phyloP scores from a whole-genome alignment of 2,113 vertebrate genomes.

The Rhipidura dahli region DNA sequence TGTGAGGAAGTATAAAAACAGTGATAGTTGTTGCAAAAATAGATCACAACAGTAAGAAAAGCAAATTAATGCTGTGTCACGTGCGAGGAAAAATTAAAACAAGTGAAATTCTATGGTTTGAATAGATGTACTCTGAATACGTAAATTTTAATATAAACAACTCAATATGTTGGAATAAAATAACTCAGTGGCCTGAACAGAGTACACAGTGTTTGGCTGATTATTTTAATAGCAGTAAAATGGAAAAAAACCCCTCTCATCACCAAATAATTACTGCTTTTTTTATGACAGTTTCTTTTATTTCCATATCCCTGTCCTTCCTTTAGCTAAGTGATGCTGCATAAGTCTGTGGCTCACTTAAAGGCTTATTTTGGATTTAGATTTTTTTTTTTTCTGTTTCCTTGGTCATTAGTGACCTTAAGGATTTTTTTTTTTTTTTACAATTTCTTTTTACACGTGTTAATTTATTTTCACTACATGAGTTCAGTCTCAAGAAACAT shows the following conservation, averaged over 20 bases:
- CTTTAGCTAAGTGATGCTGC: neutral
- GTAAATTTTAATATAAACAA: neutral
- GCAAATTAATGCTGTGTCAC: neutral
- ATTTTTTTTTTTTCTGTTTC: neutral
- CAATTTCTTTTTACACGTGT: neutral
- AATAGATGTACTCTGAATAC: neutral
- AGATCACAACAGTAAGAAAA: constrained; percentile 21
- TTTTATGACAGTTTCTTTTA: neutral
- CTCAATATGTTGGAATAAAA: neutral
- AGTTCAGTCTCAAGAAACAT: neutral
- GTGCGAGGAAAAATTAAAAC: neutral
- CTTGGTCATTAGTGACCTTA: neutral
- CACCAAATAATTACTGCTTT: neutral
- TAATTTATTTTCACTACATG: neutral
- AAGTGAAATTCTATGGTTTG: neutral
- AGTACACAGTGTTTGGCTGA: neutral
- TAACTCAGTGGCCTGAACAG: neutral
- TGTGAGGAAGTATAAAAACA: neutral
- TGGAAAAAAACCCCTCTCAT: neutral
- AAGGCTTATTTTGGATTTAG: neutral
- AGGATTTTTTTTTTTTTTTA: neutral
- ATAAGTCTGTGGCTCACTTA: neutral
- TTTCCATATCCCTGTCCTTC: neutral
- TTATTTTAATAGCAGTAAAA: neutral
- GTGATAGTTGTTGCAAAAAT: constrained; percentile 11